Evolutionary conservation across 2,113 vertebrate species (phyloP).

Genomic region (Hippotragus niger): DNA sequence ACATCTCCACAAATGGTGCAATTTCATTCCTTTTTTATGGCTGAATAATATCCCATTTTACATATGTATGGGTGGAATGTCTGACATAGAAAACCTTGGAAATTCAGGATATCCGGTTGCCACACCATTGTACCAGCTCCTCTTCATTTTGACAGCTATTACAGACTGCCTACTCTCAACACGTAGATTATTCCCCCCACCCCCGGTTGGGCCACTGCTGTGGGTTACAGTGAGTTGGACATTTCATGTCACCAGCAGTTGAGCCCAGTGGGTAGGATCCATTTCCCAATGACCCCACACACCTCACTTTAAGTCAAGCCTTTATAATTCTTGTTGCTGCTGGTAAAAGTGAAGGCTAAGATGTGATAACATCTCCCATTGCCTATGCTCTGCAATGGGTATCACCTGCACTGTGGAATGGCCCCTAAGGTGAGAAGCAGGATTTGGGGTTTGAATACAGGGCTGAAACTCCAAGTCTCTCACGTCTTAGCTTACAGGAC

Average conservation of each 20-base stretch:
- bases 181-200: background rate
- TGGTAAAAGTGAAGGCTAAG: background rate
- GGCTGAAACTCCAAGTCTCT: background rate
- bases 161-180: background rate
- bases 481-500: background rate
- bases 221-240: too few relatives aligned
- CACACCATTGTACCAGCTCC: background rate
- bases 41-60: background rate
- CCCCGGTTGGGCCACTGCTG: background rate
- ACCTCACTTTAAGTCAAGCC: background rate
- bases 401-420: background rate
- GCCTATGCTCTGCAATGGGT: rapidly evolving
- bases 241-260: rapidly evolving
- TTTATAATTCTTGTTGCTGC: background rate
- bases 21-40: background rate
- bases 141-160: background rate
- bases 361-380: background rate
- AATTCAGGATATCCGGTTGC: background rate
- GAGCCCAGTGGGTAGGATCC: background rate
- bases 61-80: background rate
- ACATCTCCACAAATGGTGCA: background rate
- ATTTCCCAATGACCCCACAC: background rate
- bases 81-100: background rate
- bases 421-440: background rate
- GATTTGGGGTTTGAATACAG: background rate